Conservation (phyloP, 2,888 invertebrate species). For the Lampropteryx suffumata region DNA sequence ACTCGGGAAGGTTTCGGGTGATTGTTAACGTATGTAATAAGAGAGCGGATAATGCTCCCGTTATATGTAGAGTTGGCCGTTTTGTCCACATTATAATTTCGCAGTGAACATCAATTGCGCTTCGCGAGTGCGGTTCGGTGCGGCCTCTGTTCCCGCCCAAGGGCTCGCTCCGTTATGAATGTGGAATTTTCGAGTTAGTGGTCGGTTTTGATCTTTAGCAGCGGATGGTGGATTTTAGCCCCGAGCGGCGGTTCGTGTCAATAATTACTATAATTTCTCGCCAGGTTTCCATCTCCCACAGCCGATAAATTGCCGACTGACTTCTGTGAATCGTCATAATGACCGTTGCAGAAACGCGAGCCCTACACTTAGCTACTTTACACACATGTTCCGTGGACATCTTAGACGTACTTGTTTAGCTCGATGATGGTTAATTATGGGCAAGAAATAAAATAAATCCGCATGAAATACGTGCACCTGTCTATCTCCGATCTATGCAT, state of each 20-base stretch:
- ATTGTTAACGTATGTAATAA: conserved; percentile 19
- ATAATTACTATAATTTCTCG: conserved; percentile 78
- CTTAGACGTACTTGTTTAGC: conserved; percentile 34
- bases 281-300: conserved; percentile 66
- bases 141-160: conserved; percentile 55
- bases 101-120: conserved; percentile 56
- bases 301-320: conserved; percentile 66
- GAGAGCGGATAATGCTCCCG: conserved; percentile 24
- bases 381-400: conserved; percentile 41
- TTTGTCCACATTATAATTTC: conserved; percentile 52
- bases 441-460: conserved; percentile 26
- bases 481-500: conserved; percentile 26
- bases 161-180: conserved; percentile 70
- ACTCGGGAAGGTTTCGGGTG: conserved; percentile 21
- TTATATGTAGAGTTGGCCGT: conserved; percentile 43
- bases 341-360: conserved; percentile 58
- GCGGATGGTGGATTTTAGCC: conserved; percentile 58
- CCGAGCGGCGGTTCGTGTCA: conserved; percentile 71
- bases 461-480: conserved; percentile 27
- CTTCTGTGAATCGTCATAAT: conserved; percentile 76
- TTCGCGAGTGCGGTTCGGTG: conserved; percentile 49
- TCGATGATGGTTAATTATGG: conserved; percentile 29
- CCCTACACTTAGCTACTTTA: conserved; percentile 58
- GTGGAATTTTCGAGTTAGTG: conserved; percentile 78
- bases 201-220: conserved; percentile 68